Evolutionary conservation across 2,797 vertebrate species (phyloP).

Genomic region (Poeciliopsis paucimaculata): DNA sequence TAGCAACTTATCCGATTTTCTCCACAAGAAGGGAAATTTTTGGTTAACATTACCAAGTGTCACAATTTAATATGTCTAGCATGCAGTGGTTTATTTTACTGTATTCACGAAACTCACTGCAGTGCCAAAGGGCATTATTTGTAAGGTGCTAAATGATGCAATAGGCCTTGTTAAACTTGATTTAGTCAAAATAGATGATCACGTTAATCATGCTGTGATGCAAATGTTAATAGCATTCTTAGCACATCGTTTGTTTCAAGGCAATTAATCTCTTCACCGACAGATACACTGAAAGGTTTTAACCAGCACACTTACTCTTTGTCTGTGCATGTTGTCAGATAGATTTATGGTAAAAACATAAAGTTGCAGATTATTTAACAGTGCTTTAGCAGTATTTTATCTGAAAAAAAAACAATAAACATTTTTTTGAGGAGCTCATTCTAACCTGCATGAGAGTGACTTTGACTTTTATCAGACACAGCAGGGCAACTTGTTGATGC

Average conservation of each 20-base stretch:
- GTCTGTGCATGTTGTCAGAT: slow-evolving; percentile 49
- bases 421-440: slow-evolving; percentile 6
- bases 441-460: slow-evolving; percentile 28
- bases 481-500: slow-evolving; percentile 28
- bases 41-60: slow-evolving; percentile 34
- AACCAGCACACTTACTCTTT: slow-evolving; percentile 60
- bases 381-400: slow-evolving; percentile 5
- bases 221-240: slow-evolving; percentile 84
- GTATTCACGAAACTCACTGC: slow-evolving; percentile 54
- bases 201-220: slow-evolving; percentile 84
- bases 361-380: background rate
- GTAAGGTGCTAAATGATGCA: slow-evolving; percentile 77
- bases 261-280: slow-evolving; percentile 81
- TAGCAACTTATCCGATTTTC: slow-evolving; percentile 15
- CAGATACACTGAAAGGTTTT: slow-evolving; percentile 71
- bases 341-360: slow-evolving; percentile 35
- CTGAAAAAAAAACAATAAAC: background rate
- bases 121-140: slow-evolving; percentile 73
- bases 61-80: slow-evolving; percentile 29
- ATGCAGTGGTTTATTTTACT: slow-evolving; percentile 54
- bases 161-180: slow-evolving; percentile 83
- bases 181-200: slow-evolving; percentile 84
- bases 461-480: slow-evolving; percentile 40
- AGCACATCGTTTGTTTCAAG: slow-evolving; percentile 83
- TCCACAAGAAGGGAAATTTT: slow-evolving; percentile 16